Percentiles rank a stretch among this genome's conserved stretches.
Conservation (phyloP, 2,888 invertebrate species). For the Asteroscopus sphinx region DNA sequence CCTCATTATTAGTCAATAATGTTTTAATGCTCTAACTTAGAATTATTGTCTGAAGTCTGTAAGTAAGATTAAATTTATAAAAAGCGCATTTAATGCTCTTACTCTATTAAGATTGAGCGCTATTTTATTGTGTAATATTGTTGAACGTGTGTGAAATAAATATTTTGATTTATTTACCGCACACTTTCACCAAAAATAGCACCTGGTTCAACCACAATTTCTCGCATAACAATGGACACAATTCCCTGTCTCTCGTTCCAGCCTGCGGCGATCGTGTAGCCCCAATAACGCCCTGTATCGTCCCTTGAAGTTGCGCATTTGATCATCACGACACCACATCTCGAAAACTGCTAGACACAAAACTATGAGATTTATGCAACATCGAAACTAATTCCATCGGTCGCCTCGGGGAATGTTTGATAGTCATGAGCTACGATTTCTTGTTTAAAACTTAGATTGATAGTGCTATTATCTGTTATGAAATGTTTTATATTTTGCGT, state of each 20-base stretch:
- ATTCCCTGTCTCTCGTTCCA: slow-evolving; percentile 52
- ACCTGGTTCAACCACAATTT: neutral
- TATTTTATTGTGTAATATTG: too few relatives aligned
- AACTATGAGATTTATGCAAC: slow-evolving; percentile 69
- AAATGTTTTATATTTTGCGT: slow-evolving; percentile 44
- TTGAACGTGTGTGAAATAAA: too few relatives aligned
- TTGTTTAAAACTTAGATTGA: slow-evolving; percentile 55
- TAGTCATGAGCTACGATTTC: slow-evolving; percentile 53
- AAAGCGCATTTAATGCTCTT: too few relatives aligned
- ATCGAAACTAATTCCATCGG: slow-evolving; percentile 57
- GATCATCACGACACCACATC: slow-evolving; percentile 71
- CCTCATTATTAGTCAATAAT: too few relatives aligned
- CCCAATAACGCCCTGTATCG: slow-evolving; percentile 72
- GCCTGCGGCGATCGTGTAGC: slow-evolving; percentile 74
- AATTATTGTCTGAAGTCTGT: too few relatives aligned
- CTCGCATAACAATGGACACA: slow-evolving; percentile 53
- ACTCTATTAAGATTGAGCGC: too few relatives aligned
- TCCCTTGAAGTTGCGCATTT: slow-evolving; percentile 61
- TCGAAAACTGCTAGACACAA: slow-evolving; percentile 64
- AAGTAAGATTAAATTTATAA: too few relatives aligned
- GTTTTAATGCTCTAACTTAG: too few relatives aligned
- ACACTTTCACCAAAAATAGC: neutral
- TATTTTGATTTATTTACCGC: too few relatives aligned
- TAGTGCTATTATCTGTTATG: slow-evolving; percentile 43
- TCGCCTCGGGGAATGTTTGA: slow-evolving; percentile 50